Evolutionary conservation across 2,797 vertebrate species (phyloP).

Genomic region (Poecilia wingei): DNA sequence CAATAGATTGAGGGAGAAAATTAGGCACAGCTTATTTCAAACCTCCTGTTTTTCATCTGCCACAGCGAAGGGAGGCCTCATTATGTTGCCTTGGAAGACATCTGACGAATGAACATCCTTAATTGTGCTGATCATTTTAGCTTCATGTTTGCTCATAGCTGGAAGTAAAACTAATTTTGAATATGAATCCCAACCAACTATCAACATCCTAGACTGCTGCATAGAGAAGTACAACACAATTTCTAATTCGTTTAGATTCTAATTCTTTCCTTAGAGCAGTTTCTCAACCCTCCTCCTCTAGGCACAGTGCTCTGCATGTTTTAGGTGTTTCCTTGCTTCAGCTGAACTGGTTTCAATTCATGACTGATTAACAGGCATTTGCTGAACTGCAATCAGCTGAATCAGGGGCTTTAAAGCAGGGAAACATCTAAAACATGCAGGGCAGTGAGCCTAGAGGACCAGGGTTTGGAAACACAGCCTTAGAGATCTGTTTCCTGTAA

Average conservation of each 20-base stretch:
- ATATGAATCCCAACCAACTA: slow-evolving; percentile 49
- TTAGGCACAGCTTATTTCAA: neutral
- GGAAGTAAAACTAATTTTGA: slow-evolving; percentile 52
- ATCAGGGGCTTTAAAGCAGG: no score
- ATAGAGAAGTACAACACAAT: slow-evolving; percentile 22
- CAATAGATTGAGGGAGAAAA: slow-evolving; percentile 11
- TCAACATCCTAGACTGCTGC: slow-evolving; percentile 34
- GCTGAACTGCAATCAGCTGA: no score
- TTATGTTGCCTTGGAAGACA: slow-evolving; percentile 42
- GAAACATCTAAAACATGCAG: no score
- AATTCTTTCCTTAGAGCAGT: slow-evolving; percentile 3
- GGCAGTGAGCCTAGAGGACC: no score
- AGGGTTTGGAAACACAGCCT: no score
- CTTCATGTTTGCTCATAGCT: slow-evolving; percentile 54
- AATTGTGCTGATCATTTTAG: slow-evolving; percentile 64
- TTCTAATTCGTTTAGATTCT: slow-evolving; percentile 28
- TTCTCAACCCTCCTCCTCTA: no score
- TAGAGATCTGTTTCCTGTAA: slow-evolving; percentile 18
- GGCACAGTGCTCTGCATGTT: no score
- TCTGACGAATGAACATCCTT: slow-evolving; percentile 60
- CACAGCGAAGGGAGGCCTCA: slow-evolving; percentile 28
- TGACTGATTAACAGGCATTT: no score
- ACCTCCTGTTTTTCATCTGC: slow-evolving; percentile 27
- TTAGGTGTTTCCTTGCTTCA: no score
- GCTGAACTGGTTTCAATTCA: no score